A percentile compares a stretch with the other conserved stretches of the same genome.
These are phyloP conservation scores for Myotis vivesi DNA, from an alignment of 2,797 vertebrate species.

Conservation along the genomic window DNA sequence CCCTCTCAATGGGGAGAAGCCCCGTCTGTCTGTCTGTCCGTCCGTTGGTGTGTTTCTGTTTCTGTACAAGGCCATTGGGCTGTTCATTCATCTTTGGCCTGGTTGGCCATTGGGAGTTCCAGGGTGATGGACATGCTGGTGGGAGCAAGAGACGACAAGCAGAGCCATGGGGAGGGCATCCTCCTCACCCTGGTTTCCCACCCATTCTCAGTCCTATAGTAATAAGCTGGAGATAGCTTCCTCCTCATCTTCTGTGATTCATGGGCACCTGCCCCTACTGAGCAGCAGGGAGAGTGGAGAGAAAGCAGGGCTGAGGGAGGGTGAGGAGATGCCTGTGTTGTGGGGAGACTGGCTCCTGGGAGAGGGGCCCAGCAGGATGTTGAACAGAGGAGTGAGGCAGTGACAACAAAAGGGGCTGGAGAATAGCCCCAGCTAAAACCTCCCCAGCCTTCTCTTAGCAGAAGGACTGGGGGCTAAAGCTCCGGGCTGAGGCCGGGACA, in stretches of 20 bases:
- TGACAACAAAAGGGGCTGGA: background rate
- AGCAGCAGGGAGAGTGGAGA: slow-evolving; percentile 30
- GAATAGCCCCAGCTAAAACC: background rate
- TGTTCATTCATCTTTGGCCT: slow-evolving; percentile 81
- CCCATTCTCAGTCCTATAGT: background rate
- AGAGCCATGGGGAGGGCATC: slow-evolving; percentile 28
- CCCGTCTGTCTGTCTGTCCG: slow-evolving; percentile 80
- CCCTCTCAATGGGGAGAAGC: slow-evolving; percentile 78
- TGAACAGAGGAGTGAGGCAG: slow-evolving; percentile 5
- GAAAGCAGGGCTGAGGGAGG: background rate
- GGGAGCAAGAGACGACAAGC: slow-evolving; percentile 50
- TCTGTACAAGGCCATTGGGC: slow-evolving; percentile 76
- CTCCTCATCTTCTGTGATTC: slow-evolving; percentile 41
- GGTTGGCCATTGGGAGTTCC: slow-evolving; percentile 74
- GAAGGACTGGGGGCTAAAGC: background rate
- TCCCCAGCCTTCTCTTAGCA: background rate
- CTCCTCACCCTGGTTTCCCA: slow-evolving; percentile 5
- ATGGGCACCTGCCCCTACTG: slow-evolving; percentile 8
- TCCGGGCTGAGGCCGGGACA: background rate
- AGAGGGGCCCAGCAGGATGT: background rate
- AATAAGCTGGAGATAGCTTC: background rate
- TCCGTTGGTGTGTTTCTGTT: slow-evolving; percentile 79
- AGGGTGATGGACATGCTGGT: slow-evolving; percentile 69
- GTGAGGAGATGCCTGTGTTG: background rate
- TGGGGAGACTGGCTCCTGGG: background rate